Base-by-base conservation (phyloP, 2,888 invertebrate species). In the Drosophila seclusa region DNA sequence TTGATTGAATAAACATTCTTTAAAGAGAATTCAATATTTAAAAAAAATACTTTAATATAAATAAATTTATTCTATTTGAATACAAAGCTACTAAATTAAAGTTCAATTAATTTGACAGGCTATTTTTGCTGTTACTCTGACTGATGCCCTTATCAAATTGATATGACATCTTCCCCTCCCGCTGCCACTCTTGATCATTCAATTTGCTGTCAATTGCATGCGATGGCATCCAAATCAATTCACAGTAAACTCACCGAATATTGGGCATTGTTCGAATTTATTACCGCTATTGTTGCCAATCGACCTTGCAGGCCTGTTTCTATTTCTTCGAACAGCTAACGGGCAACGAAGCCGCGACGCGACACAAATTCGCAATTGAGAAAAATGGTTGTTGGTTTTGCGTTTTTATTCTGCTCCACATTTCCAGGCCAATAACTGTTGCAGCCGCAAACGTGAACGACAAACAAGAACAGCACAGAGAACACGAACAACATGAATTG, bases 381-480 rank as follows among this genome's bases (percentile, higher is more conserved):
- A 55, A 55, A 70, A 40, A 61, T 61, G n/a, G 53, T 53, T 58
- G 21, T 54, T 54, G 45, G 34, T 31, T 60, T 40, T 59, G n/a
- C 29, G 40, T 36, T 38, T 71, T 65, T 16, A 10, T 31, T 61
- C 18, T 45, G 64, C 53, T 70, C 61, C 21, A 68, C 60, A 61
- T 68, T 74, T 68, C 29, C 67, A 63, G 50, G 62, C 60, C 76
- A 76, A 57, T 69, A 76, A 75, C 74, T 69, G 73, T 27, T 27
- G 50, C 57, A 52, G 45, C 36, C 31, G 36, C 50, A 68, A 24
- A 32, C 24, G 27, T 10, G 49, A 57, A 42, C 40, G 29, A 36
- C 34, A 34, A 13, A 45, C 42, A 45, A 21, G 16, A 21, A 45
- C 21, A 27, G 8, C 54, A 42, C 18, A 24, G 49, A 13, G 34